Evolutionary conservation across 1,140 invertebrate species (phyloP).

Genomic region (Cydia pomonella): DNA sequence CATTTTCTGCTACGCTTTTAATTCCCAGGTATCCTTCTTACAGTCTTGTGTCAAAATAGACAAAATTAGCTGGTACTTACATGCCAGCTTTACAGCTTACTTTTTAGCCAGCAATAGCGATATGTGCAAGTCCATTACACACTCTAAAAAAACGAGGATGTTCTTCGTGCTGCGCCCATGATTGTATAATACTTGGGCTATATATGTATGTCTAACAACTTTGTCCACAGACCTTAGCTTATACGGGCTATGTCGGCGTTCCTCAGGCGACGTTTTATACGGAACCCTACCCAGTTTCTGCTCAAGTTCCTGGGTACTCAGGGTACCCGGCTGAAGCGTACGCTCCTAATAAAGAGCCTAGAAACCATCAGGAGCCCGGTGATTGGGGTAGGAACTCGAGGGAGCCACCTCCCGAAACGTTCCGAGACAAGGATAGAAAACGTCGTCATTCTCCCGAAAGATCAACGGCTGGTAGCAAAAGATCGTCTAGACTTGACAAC

Average conservation of each 20-base stretch:
- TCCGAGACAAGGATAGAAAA: background rate
- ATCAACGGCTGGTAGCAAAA: background rate
- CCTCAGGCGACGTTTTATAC: background rate
- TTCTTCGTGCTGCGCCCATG: background rate
- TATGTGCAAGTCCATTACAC: conserved; percentile 7
- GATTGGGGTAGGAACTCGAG: background rate
- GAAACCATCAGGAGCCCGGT: background rate
- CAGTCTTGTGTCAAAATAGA: background rate
- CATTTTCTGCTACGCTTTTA: no score
- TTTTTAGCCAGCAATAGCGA: background rate
- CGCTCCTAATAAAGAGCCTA: background rate
- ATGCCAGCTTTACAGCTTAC: background rate
- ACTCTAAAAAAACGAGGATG: background rate
- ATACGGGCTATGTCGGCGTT: conserved; percentile 4
- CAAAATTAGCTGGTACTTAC: background rate
- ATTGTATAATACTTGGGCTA: background rate
- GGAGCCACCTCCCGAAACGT: background rate
- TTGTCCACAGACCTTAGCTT: conserved; percentile 25
- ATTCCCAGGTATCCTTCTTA: no score
- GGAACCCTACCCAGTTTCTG: background rate
- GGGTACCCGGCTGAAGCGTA: background rate
- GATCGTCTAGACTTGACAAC: background rate
- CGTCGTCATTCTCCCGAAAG: conserved; percentile 3
- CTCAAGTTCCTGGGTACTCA: background rate
- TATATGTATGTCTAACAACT: conserved; percentile 2